Base-by-base conservation (phyloP, 2,797 vertebrate species). In the Dryobates pubescens region DNA sequence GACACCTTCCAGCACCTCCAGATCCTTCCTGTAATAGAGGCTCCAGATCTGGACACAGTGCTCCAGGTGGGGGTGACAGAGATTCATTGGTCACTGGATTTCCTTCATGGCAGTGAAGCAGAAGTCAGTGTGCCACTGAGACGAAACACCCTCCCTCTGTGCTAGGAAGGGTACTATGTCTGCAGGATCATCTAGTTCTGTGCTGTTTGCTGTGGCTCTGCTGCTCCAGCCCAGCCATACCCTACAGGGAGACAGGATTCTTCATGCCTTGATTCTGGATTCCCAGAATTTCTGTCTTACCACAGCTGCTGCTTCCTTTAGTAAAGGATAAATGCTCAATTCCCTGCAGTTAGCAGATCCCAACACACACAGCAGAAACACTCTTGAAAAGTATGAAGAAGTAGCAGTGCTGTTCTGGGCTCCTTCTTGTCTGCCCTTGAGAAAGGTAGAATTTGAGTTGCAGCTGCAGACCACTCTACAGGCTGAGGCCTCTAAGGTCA, bases 51-150 rank as follows among this genome's bases (percentile, higher is more conserved):
- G 41, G 41, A 43, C 41, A 16, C 41, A 43, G 41, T 16, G 41
- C 41, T 43, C 16, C 41, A 43, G 16, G 41, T 43, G 41, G 16
- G 41, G 41, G 45, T 83, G 76, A 89, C 67, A 86, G 54, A 74
- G 54, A 86, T 78, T 75, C 73, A 72, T 86, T 89, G 88, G 41
- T 54, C 56, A 78, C 32, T 69, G 51, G 49, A 80, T 92, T 87
- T 91, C 73, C 73, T 93, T 77, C 53, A 80, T 53, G 74, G 64
- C 13, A 6, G 83, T 88, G 67, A 88, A 92, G 86, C 5, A 69
- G 45, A 89, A 41, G 18, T 62, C 23, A 69, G 56, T 79, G 53
- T 78, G 51, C 74, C 73, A 72, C 8, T 4, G 70, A 93, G 76
- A 86, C n/a, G 47, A 79, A 85, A 74, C 27, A 53, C 20, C 27